phyloP scores from a whole-genome alignment of 2,888 invertebrate species.

The Oscheius sp. region DNA sequence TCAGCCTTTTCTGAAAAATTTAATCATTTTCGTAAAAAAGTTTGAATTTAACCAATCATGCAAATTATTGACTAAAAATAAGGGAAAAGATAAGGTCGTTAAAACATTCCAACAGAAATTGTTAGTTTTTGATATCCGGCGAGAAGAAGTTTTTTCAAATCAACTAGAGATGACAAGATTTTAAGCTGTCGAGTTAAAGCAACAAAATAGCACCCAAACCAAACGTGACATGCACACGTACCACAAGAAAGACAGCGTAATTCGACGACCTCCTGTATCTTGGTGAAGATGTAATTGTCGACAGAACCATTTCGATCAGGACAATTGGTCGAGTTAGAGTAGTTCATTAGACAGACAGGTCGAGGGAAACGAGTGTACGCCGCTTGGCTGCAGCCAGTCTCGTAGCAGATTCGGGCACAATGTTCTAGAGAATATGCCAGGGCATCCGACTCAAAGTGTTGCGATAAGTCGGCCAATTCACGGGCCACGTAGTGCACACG shows the following conservation, averaged over 20 bases:
- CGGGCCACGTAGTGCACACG: conserved; percentile 60
- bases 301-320: conserved; percentile 32
- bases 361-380: conserved; percentile 72
- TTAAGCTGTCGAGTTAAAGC: too few species aligned
- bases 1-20: conserved; percentile 18
- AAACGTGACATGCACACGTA: conserved; percentile 45
- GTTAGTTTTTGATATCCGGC: not conserved
- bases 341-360: conserved; percentile 69
- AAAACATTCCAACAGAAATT: conserved; percentile 2
- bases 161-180: not conserved
- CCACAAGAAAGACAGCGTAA: conserved; percentile 67
- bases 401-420: conserved; percentile 68
- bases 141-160: too few species aligned
- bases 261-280: conserved; percentile 67
- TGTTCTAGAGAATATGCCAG: conserved; percentile 65
- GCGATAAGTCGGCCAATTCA: conserved; percentile 59
- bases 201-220: not conserved
- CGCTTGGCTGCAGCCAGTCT: conserved; percentile 62
- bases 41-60: conserved; percentile 9
- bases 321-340: conserved; percentile 48
- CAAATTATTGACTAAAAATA: not conserved
- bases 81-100: not conserved
- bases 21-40: not conserved
- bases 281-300: conserved; percentile 54
- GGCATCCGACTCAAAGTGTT: conserved; percentile 67